phyloP scores from a whole-genome alignment of 1,140 invertebrate genomes.

The Drosophila punjabiensis region DNA sequence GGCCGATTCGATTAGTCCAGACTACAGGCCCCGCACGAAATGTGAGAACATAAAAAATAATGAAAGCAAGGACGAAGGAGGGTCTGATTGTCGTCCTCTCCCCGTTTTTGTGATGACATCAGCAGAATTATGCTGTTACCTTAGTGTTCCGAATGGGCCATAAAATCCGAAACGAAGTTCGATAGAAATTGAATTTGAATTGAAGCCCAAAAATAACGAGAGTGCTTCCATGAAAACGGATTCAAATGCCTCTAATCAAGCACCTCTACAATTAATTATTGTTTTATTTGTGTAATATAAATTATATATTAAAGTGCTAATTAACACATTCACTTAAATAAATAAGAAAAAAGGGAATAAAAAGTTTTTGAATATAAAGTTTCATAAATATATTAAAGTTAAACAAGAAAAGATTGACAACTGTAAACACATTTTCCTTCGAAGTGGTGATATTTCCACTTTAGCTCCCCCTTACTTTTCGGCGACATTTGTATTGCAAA shows the following conservation, averaged over 20 bases:
- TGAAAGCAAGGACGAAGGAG: constrained; percentile 40
- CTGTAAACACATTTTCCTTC: too few species aligned
- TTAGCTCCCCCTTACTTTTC: too few species aligned
- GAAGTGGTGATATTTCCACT: too few species aligned
- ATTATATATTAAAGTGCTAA: too few species aligned
- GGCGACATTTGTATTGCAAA: too few species aligned
- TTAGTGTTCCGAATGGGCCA: constrained; percentile 2
- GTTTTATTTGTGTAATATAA: background rate
- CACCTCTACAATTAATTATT: background rate
- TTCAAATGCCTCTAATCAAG: background rate
- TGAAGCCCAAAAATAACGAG: background rate
- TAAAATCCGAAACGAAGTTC: background rate
- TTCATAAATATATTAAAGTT: too few species aligned
- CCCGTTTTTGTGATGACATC: constrained; percentile 20
- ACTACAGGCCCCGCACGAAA: constrained; percentile 40
- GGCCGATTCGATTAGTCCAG: constrained; percentile 44
- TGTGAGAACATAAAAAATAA: constrained; percentile 71
- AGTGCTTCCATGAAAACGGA: too few species aligned
- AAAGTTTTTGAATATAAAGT: background rate
- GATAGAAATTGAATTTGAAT: constrained; percentile 13
- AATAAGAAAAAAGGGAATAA: background rate
- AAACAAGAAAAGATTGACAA: too few species aligned
- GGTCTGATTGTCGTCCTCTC: constrained; percentile 21
- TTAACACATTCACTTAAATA: too few species aligned
- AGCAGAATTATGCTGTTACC: constrained; percentile 19